Evolutionary conservation across 2,113 vertebrate species (phyloP).

Genomic region (Poeciliopsis prolifica): DNA sequence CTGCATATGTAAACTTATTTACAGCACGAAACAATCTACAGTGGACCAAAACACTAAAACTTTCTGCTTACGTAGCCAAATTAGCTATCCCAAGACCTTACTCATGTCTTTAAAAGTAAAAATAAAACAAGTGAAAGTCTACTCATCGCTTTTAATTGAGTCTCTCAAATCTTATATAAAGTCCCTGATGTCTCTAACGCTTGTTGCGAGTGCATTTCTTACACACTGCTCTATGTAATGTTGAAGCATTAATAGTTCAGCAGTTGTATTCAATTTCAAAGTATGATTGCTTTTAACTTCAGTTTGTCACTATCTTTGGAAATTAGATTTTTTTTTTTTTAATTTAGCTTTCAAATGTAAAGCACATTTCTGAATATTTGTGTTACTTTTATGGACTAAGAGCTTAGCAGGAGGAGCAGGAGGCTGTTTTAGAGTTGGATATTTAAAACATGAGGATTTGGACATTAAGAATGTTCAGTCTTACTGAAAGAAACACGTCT

Average conservation of each 20-base stretch:
- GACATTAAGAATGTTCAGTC: conserved; percentile 68
- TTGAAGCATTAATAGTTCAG: neutral
- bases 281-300: conserved; percentile 35
- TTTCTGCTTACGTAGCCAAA: too few species aligned
- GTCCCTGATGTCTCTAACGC: neutral
- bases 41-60: too few species aligned
- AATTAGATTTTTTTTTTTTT: conserved; percentile 24
- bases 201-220: neutral
- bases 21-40: neutral
- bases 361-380: conserved; percentile 51
- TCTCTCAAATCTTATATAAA: neutral
- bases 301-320: conserved; percentile 15
- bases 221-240: neutral
- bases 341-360: conserved; percentile 48
- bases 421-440: neutral
- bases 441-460: neutral
- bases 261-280: conserved; percentile 40
- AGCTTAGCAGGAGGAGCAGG: neutral
- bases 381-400: conserved; percentile 45
- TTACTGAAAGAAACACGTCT: conserved; percentile 65
- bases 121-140: neutral
- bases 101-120: too few species aligned
- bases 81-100: too few species aligned
- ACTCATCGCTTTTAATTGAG: neutral
- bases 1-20: neutral